Base-by-base conservation (phyloP, 1,140 invertebrate genomes). In the Lepidurus apus region DNA sequence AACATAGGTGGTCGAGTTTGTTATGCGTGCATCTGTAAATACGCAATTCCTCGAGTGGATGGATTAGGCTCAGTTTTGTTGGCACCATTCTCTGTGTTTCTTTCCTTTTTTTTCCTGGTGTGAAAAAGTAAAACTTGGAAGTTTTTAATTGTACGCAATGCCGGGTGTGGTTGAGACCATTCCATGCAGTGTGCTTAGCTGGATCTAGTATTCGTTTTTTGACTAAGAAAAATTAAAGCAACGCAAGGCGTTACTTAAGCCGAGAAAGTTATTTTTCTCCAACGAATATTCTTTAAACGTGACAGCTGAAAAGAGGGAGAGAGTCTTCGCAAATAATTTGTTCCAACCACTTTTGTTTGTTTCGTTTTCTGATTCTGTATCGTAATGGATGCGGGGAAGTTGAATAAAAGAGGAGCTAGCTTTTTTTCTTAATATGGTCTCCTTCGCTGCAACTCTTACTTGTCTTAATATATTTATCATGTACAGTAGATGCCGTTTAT, bases 321-420 rank as follows among this genome's bases (percentile, higher is more conserved):
- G 21, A 65, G 53, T 65, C 21, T 65, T 65, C 53, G 7, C 7
- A 65, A 21, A n/a, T 13, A 7, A 21, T 65, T 4, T 65, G 53
- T 65, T 21, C 13, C 21, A n/a, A 65, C 53, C 53, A 65, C 21
- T n/a, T 65, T 65, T 65, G 47, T 65, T 65, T 65, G 17, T 65
- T 65, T 17, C 53, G 2, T 13, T 65, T 65, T 65, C 13, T 65
- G 17, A 17, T 65, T 65, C 53, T 65, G 53, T 65, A 65, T 65
- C 53, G 53, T 65, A 13, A 65, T 65, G 53, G 53, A 65, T 65
- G 53, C 53, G 53, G 53, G 53, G 21, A 65, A 65, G 53, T 65
- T 65, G 53, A 65, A 65, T 65, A 65, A 65, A 65, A 65, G 53
- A 65, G 53, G 53, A 65, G 53, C 53, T 65, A 21, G 53, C 53